Conservation (phyloP, 2,888 invertebrate genomes). For the Cataglyphis livida region DNA sequence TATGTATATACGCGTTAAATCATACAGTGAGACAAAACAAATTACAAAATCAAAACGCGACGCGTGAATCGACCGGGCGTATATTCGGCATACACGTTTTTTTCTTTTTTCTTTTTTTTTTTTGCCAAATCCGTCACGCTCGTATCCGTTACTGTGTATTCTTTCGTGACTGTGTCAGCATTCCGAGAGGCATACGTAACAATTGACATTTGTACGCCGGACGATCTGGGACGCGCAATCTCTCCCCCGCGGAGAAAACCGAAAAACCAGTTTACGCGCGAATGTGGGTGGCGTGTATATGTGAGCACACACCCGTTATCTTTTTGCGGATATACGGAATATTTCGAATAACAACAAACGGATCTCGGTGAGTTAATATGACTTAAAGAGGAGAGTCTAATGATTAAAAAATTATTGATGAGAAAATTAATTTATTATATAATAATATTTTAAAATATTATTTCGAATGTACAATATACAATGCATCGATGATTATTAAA, state of each 20-base stretch:
- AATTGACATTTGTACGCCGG: constrained; percentile 56
- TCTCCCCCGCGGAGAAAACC: constrained; percentile 64
- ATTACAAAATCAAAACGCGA: constrained; percentile 29
- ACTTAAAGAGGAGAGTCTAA: not conserved
- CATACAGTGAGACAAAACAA: constrained; percentile 43
- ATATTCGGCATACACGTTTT: not conserved
- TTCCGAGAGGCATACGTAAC: constrained; percentile 58
- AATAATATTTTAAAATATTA: not conserved
- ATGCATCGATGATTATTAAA: not conserved
- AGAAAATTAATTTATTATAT: not conserved
- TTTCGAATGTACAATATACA: not conserved
- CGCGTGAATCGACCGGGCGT: constrained; percentile 11
- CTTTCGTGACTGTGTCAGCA: constrained; percentile 62
- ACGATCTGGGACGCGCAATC: constrained; percentile 64
- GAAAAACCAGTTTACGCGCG: constrained; percentile 64
- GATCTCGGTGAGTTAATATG: not conserved
- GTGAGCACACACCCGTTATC: constrained; percentile 14
- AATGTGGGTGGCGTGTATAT: constrained; percentile 32
- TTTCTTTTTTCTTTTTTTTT: not conserved
- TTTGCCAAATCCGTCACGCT: constrained; percentile 24
- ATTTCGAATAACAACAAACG: constrained; percentile 17
- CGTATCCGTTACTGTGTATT: constrained; percentile 50
- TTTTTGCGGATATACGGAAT: constrained; percentile 17
- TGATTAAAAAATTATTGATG: not conserved
- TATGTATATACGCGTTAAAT: constrained; percentile 46